Evolutionary conservation across 2,113 vertebrate genomes (phyloP).

Genomic region (Actenoides hombroni): DNA sequence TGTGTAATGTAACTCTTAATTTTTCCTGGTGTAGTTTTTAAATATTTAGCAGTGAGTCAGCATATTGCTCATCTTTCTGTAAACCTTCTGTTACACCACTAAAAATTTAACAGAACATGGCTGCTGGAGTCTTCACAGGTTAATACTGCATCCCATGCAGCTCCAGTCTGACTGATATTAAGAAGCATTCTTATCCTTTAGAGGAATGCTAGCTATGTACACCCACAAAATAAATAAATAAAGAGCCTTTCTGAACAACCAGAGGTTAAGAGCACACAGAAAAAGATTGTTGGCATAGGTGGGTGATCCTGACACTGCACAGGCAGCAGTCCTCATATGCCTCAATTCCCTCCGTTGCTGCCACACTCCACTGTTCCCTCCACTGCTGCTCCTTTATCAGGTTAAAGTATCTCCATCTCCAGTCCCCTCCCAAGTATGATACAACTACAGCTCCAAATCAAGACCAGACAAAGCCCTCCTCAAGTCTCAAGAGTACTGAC

Average conservation of each 20-base stretch:
- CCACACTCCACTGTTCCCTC: neutral
- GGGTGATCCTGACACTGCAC: neutral
- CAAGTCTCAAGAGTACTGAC: neutral
- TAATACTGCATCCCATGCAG: neutral
- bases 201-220: fast-evolving
- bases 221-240: neutral
- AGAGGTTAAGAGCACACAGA: neutral
- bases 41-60: neutral
- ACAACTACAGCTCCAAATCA: neutral
- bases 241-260: neutral
- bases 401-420: too few relatives aligned
- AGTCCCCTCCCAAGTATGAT: neutral
- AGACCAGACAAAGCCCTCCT: neutral
- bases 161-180: neutral
- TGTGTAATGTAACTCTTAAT: fast-evolving
- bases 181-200: neutral
- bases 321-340: fast-evolving
- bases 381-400: neutral
- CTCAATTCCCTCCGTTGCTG: neutral
- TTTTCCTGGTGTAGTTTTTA: neutral
- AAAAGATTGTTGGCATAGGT: neutral
- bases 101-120: neutral
- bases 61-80: neutral
- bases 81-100: neutral
- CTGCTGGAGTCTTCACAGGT: neutral